Percentiles rank a stretch among this genome's conserved stretches.
Evolutionary conservation across 1,140 invertebrate species (phyloP).

Genomic region (Leptopilina clavipes): DNA sequence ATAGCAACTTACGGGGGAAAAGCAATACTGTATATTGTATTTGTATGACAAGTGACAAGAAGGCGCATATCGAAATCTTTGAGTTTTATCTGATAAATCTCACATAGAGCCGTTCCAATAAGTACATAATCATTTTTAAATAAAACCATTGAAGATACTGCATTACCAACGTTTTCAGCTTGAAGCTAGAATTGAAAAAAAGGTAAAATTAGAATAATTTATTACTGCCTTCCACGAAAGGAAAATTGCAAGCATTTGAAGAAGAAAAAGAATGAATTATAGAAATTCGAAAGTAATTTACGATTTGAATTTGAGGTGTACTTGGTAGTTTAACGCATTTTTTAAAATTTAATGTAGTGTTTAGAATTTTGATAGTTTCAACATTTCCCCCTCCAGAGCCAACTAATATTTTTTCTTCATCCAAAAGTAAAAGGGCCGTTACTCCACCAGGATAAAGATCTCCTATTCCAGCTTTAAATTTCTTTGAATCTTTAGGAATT

Average conservation of each 20-base stretch:
- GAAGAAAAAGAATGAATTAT: not conserved
- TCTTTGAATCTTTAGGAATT: slow-evolving; percentile 68
- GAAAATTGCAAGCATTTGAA: not conserved
- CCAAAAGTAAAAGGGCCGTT: slow-evolving; percentile 78
- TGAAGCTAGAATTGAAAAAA: slow-evolving; percentile 69
- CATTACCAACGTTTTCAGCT: slow-evolving; percentile 76
- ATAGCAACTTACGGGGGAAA: slow-evolving; percentile 85
- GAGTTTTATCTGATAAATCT: slow-evolving; percentile 88
- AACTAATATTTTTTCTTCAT: slow-evolving; percentile 79
- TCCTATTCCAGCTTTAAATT: slow-evolving; percentile 66
- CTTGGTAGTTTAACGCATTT: slow-evolving; percentile 62
- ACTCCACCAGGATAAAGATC: slow-evolving; percentile 79
- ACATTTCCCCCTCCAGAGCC: slow-evolving; percentile 90
- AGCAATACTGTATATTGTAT: slow-evolving; percentile 85
- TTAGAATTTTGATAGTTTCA: slow-evolving; percentile 79
- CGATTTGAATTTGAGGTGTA: slow-evolving; percentile 77
- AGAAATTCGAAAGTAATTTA: slow-evolving; percentile 63
- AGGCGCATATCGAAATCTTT: slow-evolving; percentile 81
- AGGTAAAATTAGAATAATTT: not conserved
- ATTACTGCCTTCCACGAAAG: too few species aligned
- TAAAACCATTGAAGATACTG: slow-evolving; percentile 80
- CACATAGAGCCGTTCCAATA: slow-evolving; percentile 85
- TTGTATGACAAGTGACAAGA: slow-evolving; percentile 87
- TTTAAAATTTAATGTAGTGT: slow-evolving; percentile 44
- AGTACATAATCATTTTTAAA: slow-evolving; percentile 77